Base-by-base conservation (phyloP, 2,888 invertebrate genomes). In the Drosophila ustulata region DNA sequence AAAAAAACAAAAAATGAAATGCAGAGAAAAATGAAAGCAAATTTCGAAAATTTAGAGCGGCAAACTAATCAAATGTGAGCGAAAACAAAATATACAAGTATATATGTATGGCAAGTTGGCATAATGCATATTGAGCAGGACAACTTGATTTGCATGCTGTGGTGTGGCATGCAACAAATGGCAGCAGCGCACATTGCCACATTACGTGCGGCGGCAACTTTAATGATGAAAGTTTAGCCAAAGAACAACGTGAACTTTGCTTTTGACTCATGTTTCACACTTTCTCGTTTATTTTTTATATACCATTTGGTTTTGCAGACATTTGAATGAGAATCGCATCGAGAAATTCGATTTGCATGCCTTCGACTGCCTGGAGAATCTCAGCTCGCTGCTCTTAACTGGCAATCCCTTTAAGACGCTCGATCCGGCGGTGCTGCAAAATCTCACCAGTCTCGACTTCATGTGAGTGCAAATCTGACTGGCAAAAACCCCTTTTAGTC, bases 291-390 rank as follows among this genome's bases (percentile, higher is more conserved):
- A 4, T 13, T 41, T 41, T 41, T 50, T 92, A n/a, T 49, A 18
- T 18, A 18, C 18, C 18, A 18, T 18, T 18, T 18, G 0, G 18
- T 46, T 23, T 72, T 58, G 1, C 56, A 92, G 94, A 49, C 93
- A 93, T 66, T 82, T 94, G 59, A 92, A 93, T 80, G 92, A 93
- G 66, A 94, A 94, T 78, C 82, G 81, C 63, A 91, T 94, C 67
- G 79, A 82, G 46, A 76, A 81, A 13, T 92, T 94, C 73, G 93
- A 93, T 65, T 61, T 89, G 45, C 84, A 91, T 56, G 90, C 93
- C 51, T 92, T 94, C 84, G 85, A 82, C 57, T 93, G 93, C 66
- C 84, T 93, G 41, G 90, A 89, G 34, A 93, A 92, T 78, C 84
- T 94, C 56, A 92, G 91, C 53, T 93, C 93, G 4, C 78, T 93